phyloP scores from a whole-genome alignment of 2,797 vertebrate genomes.

The Potorous gilbertii region DNA sequence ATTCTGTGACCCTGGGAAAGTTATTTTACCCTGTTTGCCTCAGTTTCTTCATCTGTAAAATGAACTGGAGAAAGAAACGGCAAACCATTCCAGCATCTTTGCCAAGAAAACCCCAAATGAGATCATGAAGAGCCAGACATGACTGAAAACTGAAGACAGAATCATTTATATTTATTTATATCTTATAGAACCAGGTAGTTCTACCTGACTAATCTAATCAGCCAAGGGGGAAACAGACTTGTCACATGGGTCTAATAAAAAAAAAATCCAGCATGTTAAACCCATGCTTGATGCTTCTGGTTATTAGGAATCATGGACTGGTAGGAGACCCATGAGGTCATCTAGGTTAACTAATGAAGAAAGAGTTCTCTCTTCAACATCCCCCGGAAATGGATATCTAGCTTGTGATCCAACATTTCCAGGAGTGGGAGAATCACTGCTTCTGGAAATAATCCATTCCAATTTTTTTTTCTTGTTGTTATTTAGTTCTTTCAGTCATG shows the following conservation, averaged over 20 bases:
- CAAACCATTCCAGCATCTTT: not conserved
- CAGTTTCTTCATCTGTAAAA: not conserved
- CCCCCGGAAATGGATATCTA: not conserved
- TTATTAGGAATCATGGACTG: not conserved
- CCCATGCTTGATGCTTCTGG: not conserved
- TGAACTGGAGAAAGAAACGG: not conserved
- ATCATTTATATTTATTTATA: not conserved
- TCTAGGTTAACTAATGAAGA: not conserved
- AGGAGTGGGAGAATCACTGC: not conserved
- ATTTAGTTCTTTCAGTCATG: not conserved
- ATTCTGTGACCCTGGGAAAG: not conserved
- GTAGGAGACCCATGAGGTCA: not conserved
- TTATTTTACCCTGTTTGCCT: not conserved
- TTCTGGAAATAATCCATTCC: not conserved
- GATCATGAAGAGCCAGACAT: not conserved
- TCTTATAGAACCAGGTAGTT: not conserved
- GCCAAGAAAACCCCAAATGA: too few species aligned
- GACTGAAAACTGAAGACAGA: not conserved
- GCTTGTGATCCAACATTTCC: not conserved
- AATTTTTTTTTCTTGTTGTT: not conserved
- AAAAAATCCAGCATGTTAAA: not conserved
- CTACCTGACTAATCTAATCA: not conserved
- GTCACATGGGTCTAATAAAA: not conserved
- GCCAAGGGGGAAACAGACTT: not conserved
- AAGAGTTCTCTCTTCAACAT: not conserved